These are phyloP conservation scores for rabbit (Oryctolagus cuniculus) DNA, from an alignment of 2,113 vertebrate genomes.

Conservation along the genomic window DNA sequence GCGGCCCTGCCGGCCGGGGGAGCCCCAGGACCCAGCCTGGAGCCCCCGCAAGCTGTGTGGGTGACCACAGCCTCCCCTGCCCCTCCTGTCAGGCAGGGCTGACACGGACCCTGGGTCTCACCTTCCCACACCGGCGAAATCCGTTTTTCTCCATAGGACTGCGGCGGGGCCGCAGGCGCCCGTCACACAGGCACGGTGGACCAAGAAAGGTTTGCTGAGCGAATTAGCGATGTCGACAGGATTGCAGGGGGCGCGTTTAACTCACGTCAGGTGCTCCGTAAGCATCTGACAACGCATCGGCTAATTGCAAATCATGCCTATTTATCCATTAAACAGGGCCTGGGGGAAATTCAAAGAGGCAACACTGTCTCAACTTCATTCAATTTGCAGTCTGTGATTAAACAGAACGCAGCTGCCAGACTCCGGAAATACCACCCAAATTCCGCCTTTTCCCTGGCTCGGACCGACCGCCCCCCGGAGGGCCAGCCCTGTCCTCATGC, in stretches of 20 bases:
- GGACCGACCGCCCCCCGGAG: neutral
- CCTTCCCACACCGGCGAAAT: conserved; percentile 51
- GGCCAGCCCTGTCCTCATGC: neutral
- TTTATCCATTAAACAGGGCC: conserved; percentile 83
- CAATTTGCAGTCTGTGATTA: conserved; percentile 85
- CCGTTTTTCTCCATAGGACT: conserved; percentile 60
- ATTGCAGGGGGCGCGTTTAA: conserved; percentile 82
- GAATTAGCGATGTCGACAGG: conserved; percentile 57
- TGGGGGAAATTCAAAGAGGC: conserved; percentile 83
- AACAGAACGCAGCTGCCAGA: conserved; percentile 72
- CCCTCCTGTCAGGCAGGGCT: neutral
- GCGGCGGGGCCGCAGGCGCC: neutral
- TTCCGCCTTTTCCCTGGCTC: neutral
- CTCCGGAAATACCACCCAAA: neutral
- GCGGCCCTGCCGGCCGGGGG: neutral
- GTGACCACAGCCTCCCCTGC: neutral
- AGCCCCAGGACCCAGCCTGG: neutral
- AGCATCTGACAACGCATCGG: conserved; percentile 67
- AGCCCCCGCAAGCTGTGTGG: neutral
- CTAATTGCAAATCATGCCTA: conserved; percentile 84
- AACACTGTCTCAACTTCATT: conserved; percentile 76
- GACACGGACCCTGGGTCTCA: conserved; percentile 44
- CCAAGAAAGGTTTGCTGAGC: neutral
- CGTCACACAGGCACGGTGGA: neutral
- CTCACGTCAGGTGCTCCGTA: conserved; percentile 80